Evolutionary conservation across 1,140 invertebrate species (phyloP), one percentile per base, ranked within the genome.

Genomic region (Zaprionus africanus): DNA sequence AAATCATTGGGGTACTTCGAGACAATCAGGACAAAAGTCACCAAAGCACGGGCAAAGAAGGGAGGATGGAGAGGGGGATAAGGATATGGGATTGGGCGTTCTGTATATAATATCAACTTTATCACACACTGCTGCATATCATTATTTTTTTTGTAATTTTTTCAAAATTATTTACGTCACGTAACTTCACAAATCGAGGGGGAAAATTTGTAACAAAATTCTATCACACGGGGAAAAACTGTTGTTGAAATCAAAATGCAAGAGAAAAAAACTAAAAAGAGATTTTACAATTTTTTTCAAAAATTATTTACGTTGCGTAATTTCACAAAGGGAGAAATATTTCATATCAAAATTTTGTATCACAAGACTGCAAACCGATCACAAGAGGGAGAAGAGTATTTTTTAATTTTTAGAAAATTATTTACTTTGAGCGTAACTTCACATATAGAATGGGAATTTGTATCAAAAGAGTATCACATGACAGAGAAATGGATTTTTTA

Each of bases 11-110:
- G 43, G 54, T 60, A 72, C 43, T 41, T 69, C 60, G 72, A 66
- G 66, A 69, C 70, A 78, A 83, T 65, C 67, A 63, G 58, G 60
- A 58, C 72, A 58, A 79, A 87, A 87, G 83, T 87, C 83, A 87
- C 83, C 83, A 87, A 87, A 31, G 26, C 5, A 28, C 9, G 13
- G 17, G 13, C 57, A 34, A n/a, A n/a, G 5, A 41, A 5, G 15
- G 56, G 3, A 5, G 0, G 9, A 34, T 36, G 7, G 1, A 22
- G 6, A n/a, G 19, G 31, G 49, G 49, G 11, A 17, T 22, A 19
- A 51, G 63, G 15, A 62, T 4, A 4, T n/a, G 24, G 43, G 24
- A 28, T 2, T 15, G 22, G 15, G 36, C 17, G 24, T 11, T 28
- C 36, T 46, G 31, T 66, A 46, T 41, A 31, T 66, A 66, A 66